phyloP scores from a whole-genome alignment of 2,113 vertebrate genomes.

The Australoheros scitulus region DNA sequence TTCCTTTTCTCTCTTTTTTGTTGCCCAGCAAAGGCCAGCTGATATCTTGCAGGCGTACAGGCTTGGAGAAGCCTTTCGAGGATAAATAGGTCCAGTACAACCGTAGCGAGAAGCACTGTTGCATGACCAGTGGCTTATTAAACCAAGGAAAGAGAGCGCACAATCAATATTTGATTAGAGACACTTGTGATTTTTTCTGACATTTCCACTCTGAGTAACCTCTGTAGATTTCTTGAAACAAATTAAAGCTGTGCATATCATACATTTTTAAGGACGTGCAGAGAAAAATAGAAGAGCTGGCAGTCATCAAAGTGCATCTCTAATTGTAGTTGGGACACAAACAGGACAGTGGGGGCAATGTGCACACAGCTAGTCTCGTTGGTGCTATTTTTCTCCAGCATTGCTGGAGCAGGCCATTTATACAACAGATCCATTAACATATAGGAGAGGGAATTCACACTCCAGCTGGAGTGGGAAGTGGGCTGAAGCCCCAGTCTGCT shows the following conservation, averaged over 20 bases:
- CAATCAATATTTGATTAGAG: constrained; percentile 76
- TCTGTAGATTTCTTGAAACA: constrained; percentile 54
- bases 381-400: constrained; percentile 42
- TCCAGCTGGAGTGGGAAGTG: constrained; percentile 69
- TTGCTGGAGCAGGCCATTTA: constrained; percentile 37
- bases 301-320: constrained; percentile 71
- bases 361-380: constrained; percentile 34
- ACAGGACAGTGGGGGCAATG: constrained; percentile 57
- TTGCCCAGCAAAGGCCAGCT: constrained; percentile 50
- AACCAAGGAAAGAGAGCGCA: constrained; percentile 35
- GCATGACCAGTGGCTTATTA: constrained; percentile 60
- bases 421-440: constrained; percentile 70
- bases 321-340: constrained; percentile 63
- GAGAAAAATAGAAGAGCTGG: constrained; percentile 30
- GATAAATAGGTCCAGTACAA: constrained; percentile 14
- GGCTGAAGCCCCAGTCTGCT: constrained; percentile 63
- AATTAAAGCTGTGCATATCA: constrained; percentile 54
- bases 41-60: constrained; percentile 16
- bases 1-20: not conserved
- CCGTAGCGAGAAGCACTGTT: not conserved
- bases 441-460: constrained; percentile 75
- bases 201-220: constrained; percentile 33
- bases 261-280: constrained; percentile 66
- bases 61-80: not conserved
- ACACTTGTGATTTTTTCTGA: constrained; percentile 43